Evolutionary conservation across 2,113 vertebrate genomes (phyloP), one percentile per base, ranked within the genome.

Genomic region (Epinephelus fuscoguttatus): DNA sequence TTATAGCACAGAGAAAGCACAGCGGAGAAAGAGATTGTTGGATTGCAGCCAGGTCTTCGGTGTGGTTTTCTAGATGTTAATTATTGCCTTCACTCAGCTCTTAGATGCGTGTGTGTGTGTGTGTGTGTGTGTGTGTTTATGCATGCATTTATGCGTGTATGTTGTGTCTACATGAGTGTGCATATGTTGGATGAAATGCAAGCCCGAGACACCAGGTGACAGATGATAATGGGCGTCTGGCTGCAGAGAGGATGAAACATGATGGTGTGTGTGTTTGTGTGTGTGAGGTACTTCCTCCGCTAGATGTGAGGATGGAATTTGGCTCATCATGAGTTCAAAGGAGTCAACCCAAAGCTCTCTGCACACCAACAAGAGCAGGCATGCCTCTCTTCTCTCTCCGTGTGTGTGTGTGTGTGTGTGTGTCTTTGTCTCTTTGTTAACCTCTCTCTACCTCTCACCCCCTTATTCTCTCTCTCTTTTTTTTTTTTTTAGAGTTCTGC

Each of bases 251-350:
- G 63, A 73, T 72, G 70, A 63, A 78, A 73, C 33, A 73, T 73
- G 74, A 73, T 47, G 47, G 63, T 40, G 70, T 6, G 27, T 56
- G 40, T 49, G 40, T 64, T n/a, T 70, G 67, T 49, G 73, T 33
- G 4, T 55, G 68, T 47, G 45, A 68, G 66, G 37, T 49, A 71
- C 81, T 84, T 90, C 79, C 86, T 89, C 45, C 70, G 53, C 66
- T 78, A 87, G 78, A 84, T 40, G 66, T 64, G 55, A 60, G 56
- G 84, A 78, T 91, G 92, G 92, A 92, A 93, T 93, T 88, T 84
- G 87, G 81, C 85, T 89, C 89, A 92, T 88, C 86, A 13, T 37
- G 66, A 87, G 85, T 92, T 94, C 90, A 94, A 93, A 93, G 84
- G 82, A 89, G 84, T 90, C 62, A 80, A 91, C 66, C 25, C 79